Evolutionary conservation across 2,797 vertebrate genomes (phyloP), one percentile per base, ranked within the genome.

Genomic region (Anabas testudineus): DNA sequence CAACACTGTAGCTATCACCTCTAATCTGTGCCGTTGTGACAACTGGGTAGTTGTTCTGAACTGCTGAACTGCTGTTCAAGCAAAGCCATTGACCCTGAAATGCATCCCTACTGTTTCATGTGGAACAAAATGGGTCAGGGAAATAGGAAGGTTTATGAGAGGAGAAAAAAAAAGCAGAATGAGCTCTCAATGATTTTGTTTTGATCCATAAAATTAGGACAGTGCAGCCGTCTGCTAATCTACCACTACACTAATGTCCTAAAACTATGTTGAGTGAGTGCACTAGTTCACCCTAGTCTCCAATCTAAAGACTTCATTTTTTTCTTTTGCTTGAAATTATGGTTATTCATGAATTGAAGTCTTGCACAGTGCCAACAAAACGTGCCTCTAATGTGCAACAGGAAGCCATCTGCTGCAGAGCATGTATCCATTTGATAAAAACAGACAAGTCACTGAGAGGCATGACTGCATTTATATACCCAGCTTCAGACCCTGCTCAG

Each of bases 401-500:
- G 65, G 56, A 79, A 78, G 67, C 72, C 56, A 77, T 86, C 75
- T 62, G 63, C 67, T 70, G 62, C 53, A 18, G 39, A 79, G 37
- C 64, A 66, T 37, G 51, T 53, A 52, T 69, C 67, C 18, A 36
- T 83, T 74, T 81, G 78, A 90, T 88, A 73, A 84, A 83, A 86
- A 76, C 59, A 71, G 78, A 85, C 78, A 83, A 59, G 67, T 69
- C 78, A 75, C 65, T 66, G 71, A 87, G 78, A 81, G 74, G 70
- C 73, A 73, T 82, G 83, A 77, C 85, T 76, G 67, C 66, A 77
- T 90, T 89, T 87, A 87, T 93, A 91, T 88, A 86, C 67, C 61
- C 76, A 56, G 77, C 63, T 78, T 84, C 22, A 37, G 61, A 84
- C 69, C 83, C 51, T 48, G 72, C 74, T 81, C 28, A 30, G 82